phyloP scores from a whole-genome alignment of 2,113 vertebrate species.

The Phainopepla nitens region DNA sequence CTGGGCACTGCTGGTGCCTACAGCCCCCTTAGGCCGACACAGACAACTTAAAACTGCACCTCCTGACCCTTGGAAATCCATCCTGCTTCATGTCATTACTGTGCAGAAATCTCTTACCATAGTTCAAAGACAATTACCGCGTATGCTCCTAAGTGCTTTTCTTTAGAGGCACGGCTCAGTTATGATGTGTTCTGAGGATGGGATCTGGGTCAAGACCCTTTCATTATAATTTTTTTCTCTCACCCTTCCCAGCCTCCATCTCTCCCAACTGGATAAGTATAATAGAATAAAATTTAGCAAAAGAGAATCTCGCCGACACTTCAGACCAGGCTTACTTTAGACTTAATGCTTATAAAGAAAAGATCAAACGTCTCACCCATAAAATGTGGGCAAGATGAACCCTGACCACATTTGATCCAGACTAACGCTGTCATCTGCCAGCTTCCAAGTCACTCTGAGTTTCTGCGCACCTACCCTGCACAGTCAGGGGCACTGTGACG shows the following conservation, averaged over 20 bases:
- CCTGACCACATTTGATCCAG: not conserved
- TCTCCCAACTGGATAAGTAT: not conserved
- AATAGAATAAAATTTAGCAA: not conserved
- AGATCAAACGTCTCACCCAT: not conserved
- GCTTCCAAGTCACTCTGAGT: not conserved
- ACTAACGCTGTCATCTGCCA: not conserved
- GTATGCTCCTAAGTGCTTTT: not conserved
- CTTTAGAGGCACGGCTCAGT: not conserved
- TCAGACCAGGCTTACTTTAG: not conserved
- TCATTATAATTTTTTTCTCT: not conserved
- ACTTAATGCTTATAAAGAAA: not conserved
- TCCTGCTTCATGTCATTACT: fast-evolving
- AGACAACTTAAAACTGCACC: not conserved
- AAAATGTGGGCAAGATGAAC: not conserved
- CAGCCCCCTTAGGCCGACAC: not conserved
- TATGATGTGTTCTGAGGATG: not conserved
- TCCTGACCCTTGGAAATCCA: not conserved
- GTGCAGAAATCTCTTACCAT: not conserved
- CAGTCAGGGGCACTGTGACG: constrained; percentile 77
- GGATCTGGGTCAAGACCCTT: not conserved
- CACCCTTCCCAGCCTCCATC: not conserved
- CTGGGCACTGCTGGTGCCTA: not conserved
- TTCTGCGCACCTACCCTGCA: constrained; percentile 78
- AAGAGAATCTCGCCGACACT: not conserved
- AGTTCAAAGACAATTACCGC: not conserved